Evolutionary conservation across 2,888 invertebrate species (phyloP).

Genomic region (Rhimphoctona megacephalus): DNA sequence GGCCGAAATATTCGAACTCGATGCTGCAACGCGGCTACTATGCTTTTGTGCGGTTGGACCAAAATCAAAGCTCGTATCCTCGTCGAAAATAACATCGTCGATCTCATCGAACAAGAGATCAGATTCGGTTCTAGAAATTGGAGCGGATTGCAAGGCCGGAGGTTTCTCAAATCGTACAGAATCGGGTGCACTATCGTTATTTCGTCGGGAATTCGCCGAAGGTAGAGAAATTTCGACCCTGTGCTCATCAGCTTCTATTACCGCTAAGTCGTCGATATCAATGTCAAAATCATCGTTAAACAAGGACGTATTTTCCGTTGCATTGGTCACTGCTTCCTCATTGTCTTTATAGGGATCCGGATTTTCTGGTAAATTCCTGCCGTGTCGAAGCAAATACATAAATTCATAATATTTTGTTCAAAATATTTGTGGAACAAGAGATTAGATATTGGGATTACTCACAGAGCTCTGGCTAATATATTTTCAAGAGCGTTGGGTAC

Average conservation of each 20-base stretch:
- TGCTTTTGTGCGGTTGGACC: not conserved
- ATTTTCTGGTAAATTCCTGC: slow-evolving; percentile 78
- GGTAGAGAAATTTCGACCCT: not conserved
- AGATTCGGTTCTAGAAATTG: slow-evolving; percentile 44
- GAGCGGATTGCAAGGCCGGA: not conserved
- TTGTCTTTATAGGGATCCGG: slow-evolving; percentile 83
- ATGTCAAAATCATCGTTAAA: slow-evolving; percentile 78
- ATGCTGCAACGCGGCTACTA: not conserved
- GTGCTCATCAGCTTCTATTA: slow-evolving; percentile 67
- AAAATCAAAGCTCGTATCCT: not conserved
- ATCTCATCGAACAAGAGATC: slow-evolving; percentile 62
- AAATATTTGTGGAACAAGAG: not conserved
- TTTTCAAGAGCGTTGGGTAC: slow-evolving; percentile 87
- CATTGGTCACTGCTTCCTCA: slow-evolving; percentile 66
- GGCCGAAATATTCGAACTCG: not conserved
- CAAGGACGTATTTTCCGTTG: slow-evolving; percentile 64
- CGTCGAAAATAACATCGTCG: slow-evolving; percentile 56
- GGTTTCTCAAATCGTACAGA: slow-evolving; percentile 10
- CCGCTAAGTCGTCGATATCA: slow-evolving; percentile 73
- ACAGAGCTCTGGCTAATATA: slow-evolving; percentile 87
- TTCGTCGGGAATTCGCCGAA: not conserved
- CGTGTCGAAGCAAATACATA: slow-evolving; percentile 2
- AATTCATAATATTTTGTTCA: not conserved
- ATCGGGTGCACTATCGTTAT: not conserved
- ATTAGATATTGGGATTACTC: slow-evolving; percentile 70